These are phyloP conservation scores for Drosophila watanabei DNA, from an alignment of 1,140 invertebrate genomes.

Conservation along the genomic window DNA sequence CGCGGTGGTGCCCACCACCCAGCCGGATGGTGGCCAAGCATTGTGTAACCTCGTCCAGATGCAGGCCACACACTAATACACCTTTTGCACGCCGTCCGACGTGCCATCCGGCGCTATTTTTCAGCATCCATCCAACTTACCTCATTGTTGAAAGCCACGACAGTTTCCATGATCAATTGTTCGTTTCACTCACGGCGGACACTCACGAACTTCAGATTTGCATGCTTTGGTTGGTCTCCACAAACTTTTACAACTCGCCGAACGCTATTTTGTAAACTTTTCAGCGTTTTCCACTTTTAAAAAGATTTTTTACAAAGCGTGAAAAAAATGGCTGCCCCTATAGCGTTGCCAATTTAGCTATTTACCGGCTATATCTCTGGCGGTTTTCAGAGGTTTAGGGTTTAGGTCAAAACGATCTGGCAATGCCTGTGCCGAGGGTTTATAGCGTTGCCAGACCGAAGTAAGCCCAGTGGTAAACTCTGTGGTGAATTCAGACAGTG, in stretches of 20 bases:
- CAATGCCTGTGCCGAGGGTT: too few species aligned
- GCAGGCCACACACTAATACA: constrained; percentile 20
- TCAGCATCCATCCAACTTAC: constrained; percentile 58
- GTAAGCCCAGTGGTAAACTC: too few species aligned
- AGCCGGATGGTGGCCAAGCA: neutral
- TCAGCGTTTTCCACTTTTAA: constrained; percentile 62
- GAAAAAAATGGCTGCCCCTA: constrained; percentile 78
- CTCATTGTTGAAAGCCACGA: constrained; percentile 85
- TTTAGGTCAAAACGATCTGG: too few species aligned
- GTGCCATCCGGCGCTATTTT: constrained; percentile 16
- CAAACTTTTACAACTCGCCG: constrained; percentile 34
- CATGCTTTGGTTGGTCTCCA: constrained; percentile 55
- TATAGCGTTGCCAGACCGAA: too few species aligned
- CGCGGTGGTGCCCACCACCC: neutral
- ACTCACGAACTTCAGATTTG: constrained; percentile 66
- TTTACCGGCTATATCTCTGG: too few species aligned
- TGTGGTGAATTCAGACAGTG: neutral
- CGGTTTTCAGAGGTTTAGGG: too few species aligned
- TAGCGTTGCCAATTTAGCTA: constrained; percentile 11
- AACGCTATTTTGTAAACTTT: constrained; percentile 24
- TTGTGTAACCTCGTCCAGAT: constrained; percentile 23
- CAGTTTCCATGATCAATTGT: constrained; percentile 77
- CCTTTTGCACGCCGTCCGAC: neutral
- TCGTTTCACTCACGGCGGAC: constrained; percentile 62
- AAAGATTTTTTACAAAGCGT: constrained; percentile 64